phyloP scores from a whole-genome alignment of 2,113 vertebrate species.

The Fulmarus glacialis region DNA sequence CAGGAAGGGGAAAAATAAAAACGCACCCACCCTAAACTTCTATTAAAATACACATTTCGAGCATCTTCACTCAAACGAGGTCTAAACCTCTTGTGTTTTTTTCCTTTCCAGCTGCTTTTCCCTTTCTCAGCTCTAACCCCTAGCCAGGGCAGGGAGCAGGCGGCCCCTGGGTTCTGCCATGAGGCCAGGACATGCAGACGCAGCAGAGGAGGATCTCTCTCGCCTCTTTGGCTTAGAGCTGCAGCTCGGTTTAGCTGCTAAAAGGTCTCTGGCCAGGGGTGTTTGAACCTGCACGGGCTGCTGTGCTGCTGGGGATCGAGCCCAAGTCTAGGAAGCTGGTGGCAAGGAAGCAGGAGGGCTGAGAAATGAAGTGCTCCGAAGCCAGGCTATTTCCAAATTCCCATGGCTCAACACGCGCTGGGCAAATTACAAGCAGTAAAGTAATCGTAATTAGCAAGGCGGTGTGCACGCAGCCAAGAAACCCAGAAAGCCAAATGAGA shows the following conservation, averaged over 20 bases:
- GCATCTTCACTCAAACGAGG: neutral
- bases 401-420: neutral
- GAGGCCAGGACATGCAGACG: neutral
- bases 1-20: neutral
- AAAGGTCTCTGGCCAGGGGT: neutral
- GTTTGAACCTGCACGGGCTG: neutral
- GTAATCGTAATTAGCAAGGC: neutral
- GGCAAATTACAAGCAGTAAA: neutral
- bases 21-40: rapidly evolving
- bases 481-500: neutral
- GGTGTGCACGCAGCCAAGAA: neutral
- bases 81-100: neutral
- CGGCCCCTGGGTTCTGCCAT: neutral
- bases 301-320: rapidly evolving
- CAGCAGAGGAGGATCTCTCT: neutral
- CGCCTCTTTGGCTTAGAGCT: rapidly evolving
- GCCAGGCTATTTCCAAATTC: neutral
- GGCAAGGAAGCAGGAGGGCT: neutral
- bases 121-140: neutral
- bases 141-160: neutral
- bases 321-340: neutral
- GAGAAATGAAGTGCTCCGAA: neutral
- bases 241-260: neutral
- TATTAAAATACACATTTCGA: neutral
- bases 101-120: neutral